A percentile compares a stretch with the other conserved stretches of the same genome.
Conservation (phyloP, 1,140 invertebrate species). For the Octopus bimaculoides region DNA sequence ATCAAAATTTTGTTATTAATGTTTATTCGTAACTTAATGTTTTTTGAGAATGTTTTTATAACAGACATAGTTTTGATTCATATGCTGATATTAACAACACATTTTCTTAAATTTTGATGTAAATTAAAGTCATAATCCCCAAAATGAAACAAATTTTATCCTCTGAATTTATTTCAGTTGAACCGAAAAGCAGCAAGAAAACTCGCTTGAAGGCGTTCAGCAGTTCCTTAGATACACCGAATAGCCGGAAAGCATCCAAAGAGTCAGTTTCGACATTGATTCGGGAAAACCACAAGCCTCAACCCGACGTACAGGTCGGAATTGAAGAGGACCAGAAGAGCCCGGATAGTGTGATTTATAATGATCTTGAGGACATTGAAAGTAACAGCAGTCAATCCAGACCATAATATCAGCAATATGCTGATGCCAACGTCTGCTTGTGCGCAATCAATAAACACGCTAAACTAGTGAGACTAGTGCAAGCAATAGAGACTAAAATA, state of each 20-base stretch:
- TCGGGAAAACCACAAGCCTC: constrained; percentile 1
- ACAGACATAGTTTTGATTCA: too few relatives aligned
- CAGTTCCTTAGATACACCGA: constrained; percentile 6
- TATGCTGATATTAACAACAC: too few relatives aligned
- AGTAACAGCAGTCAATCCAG: constrained; percentile 3
- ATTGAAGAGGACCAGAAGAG: background rate
- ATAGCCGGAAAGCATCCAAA: constrained; percentile 4
- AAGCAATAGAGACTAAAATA: background rate
- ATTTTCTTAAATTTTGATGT: too few relatives aligned
- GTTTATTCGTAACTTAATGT: too few relatives aligned
- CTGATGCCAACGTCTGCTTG: background rate
- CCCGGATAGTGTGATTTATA: background rate
- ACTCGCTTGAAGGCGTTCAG: constrained; percentile 8
- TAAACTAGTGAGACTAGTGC: background rate
- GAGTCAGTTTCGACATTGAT: background rate
- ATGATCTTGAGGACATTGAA: constrained; percentile 2
- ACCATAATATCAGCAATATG: background rate
- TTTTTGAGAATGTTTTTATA: too few relatives aligned
- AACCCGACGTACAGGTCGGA: background rate
- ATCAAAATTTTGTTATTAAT: too few relatives aligned
- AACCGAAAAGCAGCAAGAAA: constrained; percentile 2
- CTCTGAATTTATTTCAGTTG: background rate
- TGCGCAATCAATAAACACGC: background rate
- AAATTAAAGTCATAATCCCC: too few relatives aligned
- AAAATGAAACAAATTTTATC: too few relatives aligned